These are phyloP conservation scores for Dasyurus viverrinus DNA, from an alignment of 2,113 vertebrate species.

Conservation along the genomic window DNA sequence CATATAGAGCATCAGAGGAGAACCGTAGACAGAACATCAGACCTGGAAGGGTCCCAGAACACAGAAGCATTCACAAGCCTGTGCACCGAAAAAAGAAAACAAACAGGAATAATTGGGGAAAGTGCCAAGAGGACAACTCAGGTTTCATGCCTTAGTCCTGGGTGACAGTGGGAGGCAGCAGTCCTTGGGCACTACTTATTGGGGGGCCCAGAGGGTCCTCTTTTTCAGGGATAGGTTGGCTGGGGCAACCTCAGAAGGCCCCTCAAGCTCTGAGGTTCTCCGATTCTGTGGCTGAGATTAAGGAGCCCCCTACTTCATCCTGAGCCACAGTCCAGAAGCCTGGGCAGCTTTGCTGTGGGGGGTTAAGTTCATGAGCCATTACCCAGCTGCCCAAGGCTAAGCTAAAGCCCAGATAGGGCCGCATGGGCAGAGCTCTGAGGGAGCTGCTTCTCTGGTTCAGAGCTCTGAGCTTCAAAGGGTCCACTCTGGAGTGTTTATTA, in stretches of 20 bases:
- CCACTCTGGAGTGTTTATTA: neutral
- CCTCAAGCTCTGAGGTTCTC: neutral
- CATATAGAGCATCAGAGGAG: too few relatives aligned
- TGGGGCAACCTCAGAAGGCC: neutral
- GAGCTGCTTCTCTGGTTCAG: neutral
- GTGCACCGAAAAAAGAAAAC: neutral
- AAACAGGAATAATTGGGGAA: neutral
- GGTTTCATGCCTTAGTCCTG: neutral
- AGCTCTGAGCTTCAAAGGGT: neutral
- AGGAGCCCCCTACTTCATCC: neutral
- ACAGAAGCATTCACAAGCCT: neutral
- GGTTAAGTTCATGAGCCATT: neutral
- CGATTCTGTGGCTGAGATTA: neutral
- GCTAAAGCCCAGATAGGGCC: neutral
- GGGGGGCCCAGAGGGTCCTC: neutral
- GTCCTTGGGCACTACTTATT: neutral
- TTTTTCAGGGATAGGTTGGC: neutral
- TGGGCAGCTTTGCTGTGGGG: neutral
- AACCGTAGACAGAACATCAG: too few relatives aligned
- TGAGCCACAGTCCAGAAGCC: neutral
- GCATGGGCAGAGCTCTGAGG: neutral
- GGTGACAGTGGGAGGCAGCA: neutral
- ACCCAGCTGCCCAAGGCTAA: neutral
- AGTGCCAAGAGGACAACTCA: neutral
- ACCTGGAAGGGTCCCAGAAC: too few relatives aligned